Evolutionary conservation across 2,888 invertebrate genomes (phyloP).

Genomic region (Lottia scabra): DNA sequence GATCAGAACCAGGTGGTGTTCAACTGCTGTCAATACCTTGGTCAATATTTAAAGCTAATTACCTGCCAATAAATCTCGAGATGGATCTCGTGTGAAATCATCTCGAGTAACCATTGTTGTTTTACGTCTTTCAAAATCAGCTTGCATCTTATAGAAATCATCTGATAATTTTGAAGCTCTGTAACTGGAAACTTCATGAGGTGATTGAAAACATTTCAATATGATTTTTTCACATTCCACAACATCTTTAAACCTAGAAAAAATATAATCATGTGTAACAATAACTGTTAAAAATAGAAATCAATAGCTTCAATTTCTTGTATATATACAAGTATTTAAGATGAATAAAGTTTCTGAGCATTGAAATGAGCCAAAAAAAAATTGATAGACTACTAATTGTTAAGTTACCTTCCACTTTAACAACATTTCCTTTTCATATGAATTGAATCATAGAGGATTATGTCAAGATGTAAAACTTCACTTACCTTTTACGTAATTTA

Average conservation of each 20-base stretch:
- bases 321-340: no score
- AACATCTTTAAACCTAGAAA: constrained; percentile 64
- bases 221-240: constrained; percentile 68
- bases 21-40: no score
- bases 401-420: no score
- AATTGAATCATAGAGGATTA: background rate
- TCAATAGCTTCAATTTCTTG: no score
- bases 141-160: constrained; percentile 63
- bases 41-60: background rate
- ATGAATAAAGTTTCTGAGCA: no score
- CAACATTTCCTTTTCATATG: no score
- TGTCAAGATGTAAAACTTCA: background rate
- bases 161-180: constrained; percentile 65
- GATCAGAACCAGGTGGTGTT: no score
- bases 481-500: constrained; percentile 62
- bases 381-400: no score
- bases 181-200: constrained; percentile 64
- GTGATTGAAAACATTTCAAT: constrained; percentile 61
- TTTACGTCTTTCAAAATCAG: constrained; percentile 57
- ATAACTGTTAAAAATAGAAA: no score
- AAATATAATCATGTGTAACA: no score
- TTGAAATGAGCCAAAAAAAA: no score
- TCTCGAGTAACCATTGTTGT: constrained; percentile 47
- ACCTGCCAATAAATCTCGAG: constrained; percentile 48
- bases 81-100: constrained; percentile 55